Evolutionary conservation across 2,888 invertebrate species (phyloP), one percentile per base, ranked within the genome.

Genomic region (Yponomeuta plumbellus): DNA sequence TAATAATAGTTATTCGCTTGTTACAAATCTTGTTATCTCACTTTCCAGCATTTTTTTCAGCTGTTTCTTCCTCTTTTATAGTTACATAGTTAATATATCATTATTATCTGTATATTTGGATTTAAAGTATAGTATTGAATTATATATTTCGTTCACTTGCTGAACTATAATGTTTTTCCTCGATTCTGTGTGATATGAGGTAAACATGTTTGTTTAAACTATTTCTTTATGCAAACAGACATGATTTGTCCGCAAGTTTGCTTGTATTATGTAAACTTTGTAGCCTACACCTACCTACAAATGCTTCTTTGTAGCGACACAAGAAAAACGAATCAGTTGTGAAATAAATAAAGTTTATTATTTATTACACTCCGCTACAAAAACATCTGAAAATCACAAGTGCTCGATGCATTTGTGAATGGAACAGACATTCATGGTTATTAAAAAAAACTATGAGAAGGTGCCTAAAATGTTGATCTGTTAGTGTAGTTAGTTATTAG

Each of bases 401-500:
- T 17, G 44, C 17, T 17, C 44, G 44, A 52, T 52, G 44, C 17
- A 52, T 52, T 52, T 52, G 44, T 52, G 44, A 34, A 8, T 34
- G 34, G 34, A 34, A 34, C 34, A 5, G 8, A 34, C 6, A 34
- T 34, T 34, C 34, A 6, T 34, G 8, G 34, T 34, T 34, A 34
- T 34, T 34, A 5, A 34, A 34, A 34, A 34, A 34, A 6, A 8
- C 8, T 80, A 79, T 78, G 79, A 78, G 82, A 83, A 77, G 85
- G 86, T 84, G 87, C 84, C 84, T 86, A 83, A 77, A 76, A 72
- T 56, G 65, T 70, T 68, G 87, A 86, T 86, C 86, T 87, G 87
- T 84, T 84, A 85, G 79, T 72, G 74, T 79, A 80, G 77, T 70
- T 22, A 13, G 63, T 65, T 63, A 57, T 11, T 78, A 80, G 74